A percentile compares a stretch with the other conserved stretches of the same genome.
phyloP scores from a whole-genome alignment of 2,797 vertebrate species.

The Remorina albescens region DNA sequence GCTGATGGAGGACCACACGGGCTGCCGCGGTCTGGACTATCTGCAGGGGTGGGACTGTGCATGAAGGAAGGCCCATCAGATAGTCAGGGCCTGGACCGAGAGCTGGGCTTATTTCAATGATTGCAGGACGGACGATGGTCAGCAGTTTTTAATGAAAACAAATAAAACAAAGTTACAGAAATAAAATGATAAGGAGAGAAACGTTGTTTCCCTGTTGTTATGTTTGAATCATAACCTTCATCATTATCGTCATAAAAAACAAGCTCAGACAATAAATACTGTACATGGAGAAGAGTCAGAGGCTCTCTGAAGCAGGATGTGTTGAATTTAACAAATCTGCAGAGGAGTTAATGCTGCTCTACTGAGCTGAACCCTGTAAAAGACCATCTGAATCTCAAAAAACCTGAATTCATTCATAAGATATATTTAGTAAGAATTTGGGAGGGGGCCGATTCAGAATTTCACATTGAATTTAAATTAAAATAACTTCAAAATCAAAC shows the following conservation, averaged over 20 bases:
- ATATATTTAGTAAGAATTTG: not conserved
- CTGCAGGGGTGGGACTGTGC: too few relatives aligned
- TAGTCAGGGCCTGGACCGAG: too few relatives aligned
- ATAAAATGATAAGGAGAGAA: constrained; percentile 37
- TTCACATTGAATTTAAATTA: too few relatives aligned
- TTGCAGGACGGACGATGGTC: not conserved
- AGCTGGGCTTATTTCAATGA: not conserved
- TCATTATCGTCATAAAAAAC: constrained; percentile 27
- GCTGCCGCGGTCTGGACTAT: too few relatives aligned
- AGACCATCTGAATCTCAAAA: not conserved
- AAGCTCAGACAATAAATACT: constrained; percentile 60
- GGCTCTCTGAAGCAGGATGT: constrained; percentile 30
- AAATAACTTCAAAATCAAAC: not conserved
- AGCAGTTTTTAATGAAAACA: constrained; percentile 64
- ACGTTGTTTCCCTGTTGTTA: too few relatives aligned
- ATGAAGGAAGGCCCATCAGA: too few relatives aligned
- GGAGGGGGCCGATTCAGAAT: not conserved
- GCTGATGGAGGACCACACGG: too few relatives aligned
- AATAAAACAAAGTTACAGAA: constrained; percentile 50
- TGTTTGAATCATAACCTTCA: constrained; percentile 46
- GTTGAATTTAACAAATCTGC: constrained; percentile 4
- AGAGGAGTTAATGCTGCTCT: not conserved
- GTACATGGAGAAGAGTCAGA: constrained; percentile 38
- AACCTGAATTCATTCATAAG: not conserved
- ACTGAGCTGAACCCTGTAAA: not conserved